A percentile compares a stretch with the other conserved stretches of the same genome.
Conservation (phyloP, 2,113 vertebrate genomes). For the Gymnorhina tibicen region DNA sequence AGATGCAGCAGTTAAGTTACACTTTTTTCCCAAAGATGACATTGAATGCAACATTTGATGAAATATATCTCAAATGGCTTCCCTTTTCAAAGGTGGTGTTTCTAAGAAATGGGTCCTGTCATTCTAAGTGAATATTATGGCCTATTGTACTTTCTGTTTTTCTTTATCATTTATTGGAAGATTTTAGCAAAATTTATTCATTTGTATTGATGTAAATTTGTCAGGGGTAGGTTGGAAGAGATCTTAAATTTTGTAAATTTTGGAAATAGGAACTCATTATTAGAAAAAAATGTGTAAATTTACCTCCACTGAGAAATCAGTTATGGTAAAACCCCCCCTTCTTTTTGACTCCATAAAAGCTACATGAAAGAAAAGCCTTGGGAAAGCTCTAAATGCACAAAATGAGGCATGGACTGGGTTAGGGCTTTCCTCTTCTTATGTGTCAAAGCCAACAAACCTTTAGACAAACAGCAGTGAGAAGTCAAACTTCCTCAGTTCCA, state of each 20-base stretch:
- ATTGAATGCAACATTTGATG: background rate
- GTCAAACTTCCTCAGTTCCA: conserved; percentile 30
- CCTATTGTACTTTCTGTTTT: background rate
- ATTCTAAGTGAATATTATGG: background rate
- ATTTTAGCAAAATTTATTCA: background rate
- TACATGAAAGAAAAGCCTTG: background rate
- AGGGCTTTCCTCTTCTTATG: background rate
- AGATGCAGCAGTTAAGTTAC: background rate
- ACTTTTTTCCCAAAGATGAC: background rate
- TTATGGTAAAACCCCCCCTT: background rate
- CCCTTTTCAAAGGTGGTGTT: background rate
- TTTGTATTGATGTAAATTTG: background rate
- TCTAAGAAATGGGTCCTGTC: background rate
- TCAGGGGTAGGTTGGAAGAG: background rate
- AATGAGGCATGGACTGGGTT: background rate
- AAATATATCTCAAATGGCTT: background rate
- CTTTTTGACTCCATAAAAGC: background rate
- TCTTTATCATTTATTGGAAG: background rate
- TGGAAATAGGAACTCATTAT: background rate
- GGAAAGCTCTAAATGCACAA: background rate
- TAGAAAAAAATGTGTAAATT: background rate
- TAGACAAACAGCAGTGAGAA: background rate
- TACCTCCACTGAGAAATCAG: background rate
- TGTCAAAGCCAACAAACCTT: conserved; percentile 30
- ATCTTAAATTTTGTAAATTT: background rate